Base-by-base conservation (phyloP, 2,888 invertebrate species). In the Drosophila peninsularis region DNA sequence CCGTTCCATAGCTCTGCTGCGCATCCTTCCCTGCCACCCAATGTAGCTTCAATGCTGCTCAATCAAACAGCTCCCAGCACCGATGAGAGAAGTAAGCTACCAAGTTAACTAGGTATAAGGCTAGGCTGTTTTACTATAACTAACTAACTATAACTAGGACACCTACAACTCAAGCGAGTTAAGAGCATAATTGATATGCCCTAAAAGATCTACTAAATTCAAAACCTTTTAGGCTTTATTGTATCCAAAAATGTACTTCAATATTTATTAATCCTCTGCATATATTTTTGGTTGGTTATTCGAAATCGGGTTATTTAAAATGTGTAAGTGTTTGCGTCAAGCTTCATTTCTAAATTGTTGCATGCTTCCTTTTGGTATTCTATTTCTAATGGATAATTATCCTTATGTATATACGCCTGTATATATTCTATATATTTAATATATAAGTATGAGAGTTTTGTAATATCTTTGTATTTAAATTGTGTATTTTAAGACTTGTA, bases 71-170 rank as follows among this genome's bases (percentile, higher is more conserved):
- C 45, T 24, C 64, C 77, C 5, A 83, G 82, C 30, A 78, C 45
- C 34, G 80, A 90, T 65, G 84, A 88, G n/a, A 86, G 86, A 86
- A 88, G 92, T 92, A 75, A 90, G 78, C 19, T 42, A 55, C n/a
- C 1, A 37, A 5, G 21, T 7, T 21, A 21, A 17, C 6, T 47
- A 32, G 13, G 19, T 32, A 11, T n/a, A n/a, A 27, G 17, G 11
- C 47, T 11, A 30, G 47, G 3, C 17, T 30, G 11, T 17, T 17
- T 34, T n/a, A n/a, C n/a, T n/a, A n/a, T n/a, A n/a, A n/a, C n/a
- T n/a, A n/a, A n/a, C n/a, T 2, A 44, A 21, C n/a, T 13, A 5
- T n/a, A 27, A 11, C 0, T 13, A 5, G 10, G 19, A 19, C 13
- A 14, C 17, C 30, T 6, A 19, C 19, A 3, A 49, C 32, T 49